Evolutionary conservation across 2,113 vertebrate species (phyloP).

Genomic region (Microtus oregoni): DNA sequence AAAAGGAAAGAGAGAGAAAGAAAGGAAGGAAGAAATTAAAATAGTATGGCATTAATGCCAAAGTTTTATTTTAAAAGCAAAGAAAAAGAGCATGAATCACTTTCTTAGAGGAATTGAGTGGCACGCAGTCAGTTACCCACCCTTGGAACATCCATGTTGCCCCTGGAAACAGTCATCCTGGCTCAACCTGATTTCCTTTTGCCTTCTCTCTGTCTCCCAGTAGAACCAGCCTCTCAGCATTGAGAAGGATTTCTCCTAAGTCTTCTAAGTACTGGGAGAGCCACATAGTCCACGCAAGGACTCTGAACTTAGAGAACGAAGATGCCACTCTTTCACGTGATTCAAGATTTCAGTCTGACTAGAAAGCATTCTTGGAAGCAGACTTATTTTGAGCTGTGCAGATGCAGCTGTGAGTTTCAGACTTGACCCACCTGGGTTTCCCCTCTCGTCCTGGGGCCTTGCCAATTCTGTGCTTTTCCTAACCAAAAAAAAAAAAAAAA

Average conservation of each 20-base stretch:
- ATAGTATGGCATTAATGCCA: background rate
- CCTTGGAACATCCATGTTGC: background rate
- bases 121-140: background rate
- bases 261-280: background rate
- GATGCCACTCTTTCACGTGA: background rate
- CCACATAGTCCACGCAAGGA: background rate
- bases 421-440: conserved; percentile 22
- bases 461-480: background rate
- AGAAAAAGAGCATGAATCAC: background rate
- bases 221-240: background rate
- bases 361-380: conserved; percentile 68
- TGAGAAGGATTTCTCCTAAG: background rate
- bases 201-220: background rate
- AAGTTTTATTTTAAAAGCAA: background rate
- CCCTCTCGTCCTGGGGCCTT: background rate
- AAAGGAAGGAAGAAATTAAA: background rate
- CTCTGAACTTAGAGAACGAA: conserved; percentile 37
- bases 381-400: conserved; percentile 51
- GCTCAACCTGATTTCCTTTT: background rate
- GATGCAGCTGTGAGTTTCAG: conserved; percentile 77
- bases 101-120: background rate
- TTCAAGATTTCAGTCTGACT: background rate
- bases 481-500: background rate
- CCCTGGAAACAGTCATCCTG: background rate
- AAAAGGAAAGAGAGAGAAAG: fast-evolving